These are phyloP conservation scores for Uria lomvia DNA, from an alignment of 2,113 vertebrate species.

Conservation along the genomic window DNA sequence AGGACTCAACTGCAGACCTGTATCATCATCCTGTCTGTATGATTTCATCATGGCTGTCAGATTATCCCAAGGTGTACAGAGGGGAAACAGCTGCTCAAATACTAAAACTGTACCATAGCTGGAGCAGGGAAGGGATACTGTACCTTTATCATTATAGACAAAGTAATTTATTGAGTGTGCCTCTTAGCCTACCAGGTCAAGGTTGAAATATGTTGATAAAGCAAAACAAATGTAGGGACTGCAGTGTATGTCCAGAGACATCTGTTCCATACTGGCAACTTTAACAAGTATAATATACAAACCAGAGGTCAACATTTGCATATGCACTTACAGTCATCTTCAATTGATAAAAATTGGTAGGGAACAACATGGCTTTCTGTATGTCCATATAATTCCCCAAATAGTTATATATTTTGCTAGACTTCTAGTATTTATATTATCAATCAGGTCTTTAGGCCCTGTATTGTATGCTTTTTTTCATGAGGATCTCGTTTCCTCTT, in stretches of 20 bases:
- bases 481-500: not conserved
- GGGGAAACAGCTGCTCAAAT: not conserved
- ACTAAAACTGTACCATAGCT: not conserved
- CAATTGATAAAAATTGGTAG: not conserved
- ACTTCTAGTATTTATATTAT: not conserved
- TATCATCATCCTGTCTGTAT: not conserved
- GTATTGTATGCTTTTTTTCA: not conserved
- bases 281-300: not conserved
- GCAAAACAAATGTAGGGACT: not conserved
- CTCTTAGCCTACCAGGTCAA: not conserved
- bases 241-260: not conserved
- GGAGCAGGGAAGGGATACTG: not conserved
- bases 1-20: not conserved
- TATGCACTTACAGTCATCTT: not conserved
- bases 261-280: not conserved
- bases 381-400: not conserved
- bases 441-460: not conserved
- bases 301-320: not conserved
- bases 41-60: not conserved
- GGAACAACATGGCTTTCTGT: not conserved
- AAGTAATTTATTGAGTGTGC: not conserved
- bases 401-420: not conserved
- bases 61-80: not conserved
- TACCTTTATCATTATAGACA: fast-evolving
- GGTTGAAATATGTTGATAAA: not conserved